Evolutionary conservation across 2,113 vertebrate genomes (phyloP).

Genomic region (Erinaceus europaeus): DNA sequence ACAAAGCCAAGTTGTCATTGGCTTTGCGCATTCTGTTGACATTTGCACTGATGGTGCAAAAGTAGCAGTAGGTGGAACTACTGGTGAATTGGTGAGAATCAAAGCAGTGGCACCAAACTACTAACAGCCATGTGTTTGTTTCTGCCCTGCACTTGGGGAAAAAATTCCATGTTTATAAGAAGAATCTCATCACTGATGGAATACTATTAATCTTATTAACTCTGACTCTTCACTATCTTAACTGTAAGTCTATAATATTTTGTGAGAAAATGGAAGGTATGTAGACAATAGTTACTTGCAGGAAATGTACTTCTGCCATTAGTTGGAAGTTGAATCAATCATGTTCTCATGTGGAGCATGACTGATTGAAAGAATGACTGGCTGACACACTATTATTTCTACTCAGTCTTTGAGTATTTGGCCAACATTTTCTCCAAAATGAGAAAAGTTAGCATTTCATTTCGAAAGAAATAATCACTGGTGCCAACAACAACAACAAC

Average conservation of each 20-base stretch:
- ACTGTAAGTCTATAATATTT: conserved; percentile 28
- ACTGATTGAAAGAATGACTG: not conserved
- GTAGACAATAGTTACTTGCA: not conserved
- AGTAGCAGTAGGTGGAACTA: not conserved
- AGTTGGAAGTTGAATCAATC: not conserved
- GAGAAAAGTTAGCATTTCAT: not conserved
- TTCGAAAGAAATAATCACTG: conserved; percentile 12
- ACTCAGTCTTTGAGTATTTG: not conserved
- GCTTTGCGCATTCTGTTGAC: not conserved
- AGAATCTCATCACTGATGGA: not conserved
- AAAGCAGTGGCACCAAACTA: not conserved
- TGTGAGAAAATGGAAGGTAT: conserved; percentile 7
- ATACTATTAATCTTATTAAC: not conserved
- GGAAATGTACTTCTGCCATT: not conserved
- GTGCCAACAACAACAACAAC: not conserved
- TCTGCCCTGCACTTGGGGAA: not conserved
- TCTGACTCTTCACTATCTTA: not conserved
- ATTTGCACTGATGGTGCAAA: not conserved
- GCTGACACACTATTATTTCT: not conserved
- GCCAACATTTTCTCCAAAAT: conserved; percentile 25
- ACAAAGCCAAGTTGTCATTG: not conserved
- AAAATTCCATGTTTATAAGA: not conserved
- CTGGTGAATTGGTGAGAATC: not conserved
- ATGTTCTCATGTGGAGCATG: not conserved
- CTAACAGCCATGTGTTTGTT: not conserved